phyloP scores from a whole-genome alignment of 2,797 vertebrate genomes.

The Nyctibius grandis region DNA sequence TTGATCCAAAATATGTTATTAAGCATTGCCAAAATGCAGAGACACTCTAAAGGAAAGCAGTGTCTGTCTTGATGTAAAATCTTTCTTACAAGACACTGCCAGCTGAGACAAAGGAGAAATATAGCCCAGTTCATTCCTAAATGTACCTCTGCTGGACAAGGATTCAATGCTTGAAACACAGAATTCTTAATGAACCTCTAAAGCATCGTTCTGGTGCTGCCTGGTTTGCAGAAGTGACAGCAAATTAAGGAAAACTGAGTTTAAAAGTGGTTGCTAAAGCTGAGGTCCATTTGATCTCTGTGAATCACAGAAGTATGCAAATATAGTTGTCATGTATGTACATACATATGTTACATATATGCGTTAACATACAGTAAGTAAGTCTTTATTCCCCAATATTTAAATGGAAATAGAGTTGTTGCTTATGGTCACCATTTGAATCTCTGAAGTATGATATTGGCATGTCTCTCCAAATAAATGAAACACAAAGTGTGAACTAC shows the following conservation, averaged over 20 bases:
- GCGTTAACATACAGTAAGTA: background rate
- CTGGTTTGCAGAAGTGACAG: background rate
- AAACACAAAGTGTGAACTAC: background rate
- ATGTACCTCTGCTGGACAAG: background rate
- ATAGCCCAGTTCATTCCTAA: background rate
- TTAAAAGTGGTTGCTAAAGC: background rate
- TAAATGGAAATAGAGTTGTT: background rate
- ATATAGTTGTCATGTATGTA: background rate
- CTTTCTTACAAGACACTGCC: background rate
- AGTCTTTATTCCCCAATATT: background rate
- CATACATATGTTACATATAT: accelerated
- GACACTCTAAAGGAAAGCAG: background rate
- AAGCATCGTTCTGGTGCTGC: background rate
- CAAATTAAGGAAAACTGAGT: background rate
- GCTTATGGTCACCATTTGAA: background rate
- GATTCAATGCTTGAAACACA: background rate
- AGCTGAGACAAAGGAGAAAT: background rate
- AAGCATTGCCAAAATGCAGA: background rate
- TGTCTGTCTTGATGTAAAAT: background rate
- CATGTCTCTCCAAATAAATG: background rate
- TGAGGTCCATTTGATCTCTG: background rate
- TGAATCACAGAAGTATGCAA: background rate
- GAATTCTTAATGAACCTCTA: background rate
- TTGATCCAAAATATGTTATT: background rate
- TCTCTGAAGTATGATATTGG: background rate